Evolutionary conservation across 2,797 vertebrate genomes (phyloP), one percentile per base, ranked within the genome.

Genomic region (Psittacula echo): DNA sequence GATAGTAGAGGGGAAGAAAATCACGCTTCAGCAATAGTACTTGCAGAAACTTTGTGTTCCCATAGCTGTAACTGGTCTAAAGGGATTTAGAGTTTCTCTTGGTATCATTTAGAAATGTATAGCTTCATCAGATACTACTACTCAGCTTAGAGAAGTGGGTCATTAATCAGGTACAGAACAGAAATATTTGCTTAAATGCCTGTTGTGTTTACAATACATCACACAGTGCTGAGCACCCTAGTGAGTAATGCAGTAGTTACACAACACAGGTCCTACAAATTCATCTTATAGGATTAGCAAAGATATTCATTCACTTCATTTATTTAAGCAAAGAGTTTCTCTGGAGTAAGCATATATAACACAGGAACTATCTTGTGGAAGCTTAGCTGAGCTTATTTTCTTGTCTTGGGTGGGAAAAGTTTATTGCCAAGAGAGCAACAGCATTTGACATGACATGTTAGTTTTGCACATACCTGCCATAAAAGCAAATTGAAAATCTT

Each of bases 401-500:
- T 75, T 70, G 50, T 29, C 56, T 62, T 54, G 37, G 15, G 2
- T 62, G 19, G 47, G 22, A 23, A 95, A 77, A 34, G 11, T 10
- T 66, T 81, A 26, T 54, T 90, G 44, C 29, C 45, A 64, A 76
- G 60, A 86, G 82, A 66, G 64, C 14, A 94, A 22, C 26, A 62
- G 74, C 24, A 27, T 67, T 72, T 67, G 37, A 77, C 34, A 30
- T 7, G 20, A 41, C 16, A 32, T 37, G 9, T 76, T 85, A 64
- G 39, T 67, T 93, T 90, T 79, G 71, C 44, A 61, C 82, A 67
- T 66, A 15, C 10, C 44, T 79, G 34, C 61, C 64, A 70, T 90
- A 89, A 93, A 89, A 89, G 27, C 44, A 82, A 92, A 93, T 26
- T 42, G 56, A 85, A 94, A 93, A 89, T 14, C 48, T 66, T 87